These are phyloP conservation scores for Cephus spinipes DNA, from an alignment of 2,888 invertebrate genomes.

Conservation along the genomic window DNA sequence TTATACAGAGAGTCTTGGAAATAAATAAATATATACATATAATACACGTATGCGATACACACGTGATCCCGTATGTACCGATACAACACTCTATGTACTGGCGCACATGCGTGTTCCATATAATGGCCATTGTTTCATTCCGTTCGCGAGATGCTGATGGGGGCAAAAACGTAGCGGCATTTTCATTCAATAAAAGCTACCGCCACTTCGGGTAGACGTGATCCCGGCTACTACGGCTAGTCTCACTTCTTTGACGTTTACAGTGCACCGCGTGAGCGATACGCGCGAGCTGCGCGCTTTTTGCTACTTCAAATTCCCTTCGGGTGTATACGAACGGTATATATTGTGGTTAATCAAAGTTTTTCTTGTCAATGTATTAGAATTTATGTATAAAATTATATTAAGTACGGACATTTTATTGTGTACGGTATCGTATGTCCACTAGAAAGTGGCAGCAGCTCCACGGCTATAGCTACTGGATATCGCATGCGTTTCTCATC, in stretches of 20 bases:
- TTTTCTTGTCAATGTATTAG: no score
- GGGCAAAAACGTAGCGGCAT: conserved; percentile 55
- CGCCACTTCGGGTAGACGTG: conserved; percentile 6
- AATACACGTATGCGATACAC: background rate
- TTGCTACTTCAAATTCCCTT: no score
- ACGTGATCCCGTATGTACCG: background rate
- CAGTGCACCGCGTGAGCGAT: no score
- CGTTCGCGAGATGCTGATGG: conserved; percentile 49
- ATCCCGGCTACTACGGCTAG: background rate
- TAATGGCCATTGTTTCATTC: conserved; percentile 61
- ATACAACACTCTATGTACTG: conserved; percentile 17
- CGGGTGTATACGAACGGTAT: no score
- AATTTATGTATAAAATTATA: no score
- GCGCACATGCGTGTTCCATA: conserved; percentile 47
- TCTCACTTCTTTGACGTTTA: no score
- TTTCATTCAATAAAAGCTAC: conserved; percentile 59
- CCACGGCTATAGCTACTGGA: background rate
- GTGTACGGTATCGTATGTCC: background rate
- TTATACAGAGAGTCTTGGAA: no score
- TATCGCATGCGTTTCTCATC: background rate
- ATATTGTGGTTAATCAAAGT: no score
- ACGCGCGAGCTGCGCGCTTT: no score
- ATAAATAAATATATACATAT: no score
- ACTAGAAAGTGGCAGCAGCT: background rate
- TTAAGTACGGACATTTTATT: no score